phyloP scores from a whole-genome alignment of 2,113 vertebrate species.

The Rostratula benghalensis region DNA sequence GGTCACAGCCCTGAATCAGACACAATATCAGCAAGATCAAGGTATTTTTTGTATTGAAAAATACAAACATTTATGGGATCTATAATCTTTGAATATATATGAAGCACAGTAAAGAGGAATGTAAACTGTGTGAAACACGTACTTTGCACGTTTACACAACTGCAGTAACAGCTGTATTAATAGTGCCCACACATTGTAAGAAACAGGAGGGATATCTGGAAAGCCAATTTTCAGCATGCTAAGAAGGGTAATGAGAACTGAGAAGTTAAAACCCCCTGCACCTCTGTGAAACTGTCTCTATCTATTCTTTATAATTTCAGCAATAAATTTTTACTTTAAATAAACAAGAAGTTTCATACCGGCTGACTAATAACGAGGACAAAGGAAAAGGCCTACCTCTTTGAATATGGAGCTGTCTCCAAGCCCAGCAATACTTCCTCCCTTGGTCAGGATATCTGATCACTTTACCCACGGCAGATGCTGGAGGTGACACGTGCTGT shows the following conservation, averaged over 20 bases:
- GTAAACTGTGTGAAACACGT: neutral
- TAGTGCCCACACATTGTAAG: neutral
- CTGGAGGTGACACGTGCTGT: neutral
- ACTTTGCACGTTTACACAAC: neutral
- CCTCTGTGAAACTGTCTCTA: neutral
- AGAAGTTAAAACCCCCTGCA: neutral
- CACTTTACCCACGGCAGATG: rapidly evolving
- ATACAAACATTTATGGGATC: neutral
- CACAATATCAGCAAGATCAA: neutral
- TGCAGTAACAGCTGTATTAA: neutral
- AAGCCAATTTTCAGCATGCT: neutral
- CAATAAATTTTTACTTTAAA: neutral
- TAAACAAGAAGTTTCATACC: neutral
- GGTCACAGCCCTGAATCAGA: neutral
- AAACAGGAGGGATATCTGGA: neutral
- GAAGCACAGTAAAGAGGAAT: neutral
- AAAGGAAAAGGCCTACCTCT: neutral
- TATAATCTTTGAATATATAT: neutral
- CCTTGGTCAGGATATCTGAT: neutral
- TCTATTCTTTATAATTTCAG: neutral
- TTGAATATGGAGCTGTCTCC: rapidly evolving
- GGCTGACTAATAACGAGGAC: neutral
- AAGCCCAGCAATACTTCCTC: neutral
- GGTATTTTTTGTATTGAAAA: neutral
- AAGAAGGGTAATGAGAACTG: neutral